Evolutionary conservation across 2,113 vertebrate species (phyloP).

Genomic region (Microcebus griseorufus): DNA sequence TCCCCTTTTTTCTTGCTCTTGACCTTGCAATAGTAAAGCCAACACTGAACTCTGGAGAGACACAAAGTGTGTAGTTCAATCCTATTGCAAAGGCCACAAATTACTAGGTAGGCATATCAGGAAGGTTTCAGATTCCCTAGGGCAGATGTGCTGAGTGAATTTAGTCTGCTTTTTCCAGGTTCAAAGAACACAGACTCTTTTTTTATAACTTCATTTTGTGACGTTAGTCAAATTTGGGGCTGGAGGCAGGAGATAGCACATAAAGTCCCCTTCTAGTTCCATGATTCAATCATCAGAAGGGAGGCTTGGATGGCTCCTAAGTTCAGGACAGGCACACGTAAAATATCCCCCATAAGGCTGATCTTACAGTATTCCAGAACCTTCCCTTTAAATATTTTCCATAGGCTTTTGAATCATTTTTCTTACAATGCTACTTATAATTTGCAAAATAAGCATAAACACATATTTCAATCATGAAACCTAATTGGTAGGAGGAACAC

Average conservation of each 20-base stretch:
- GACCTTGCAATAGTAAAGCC: constrained; percentile 23
- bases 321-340: not conserved
- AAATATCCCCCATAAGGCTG: not conserved
- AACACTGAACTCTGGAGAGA: not conserved
- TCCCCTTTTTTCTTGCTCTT: constrained; percentile 24
- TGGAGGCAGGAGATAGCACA: not conserved
- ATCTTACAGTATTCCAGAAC: not conserved
- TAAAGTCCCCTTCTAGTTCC: not conserved
- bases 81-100: not conserved
- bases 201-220: constrained; percentile 54
- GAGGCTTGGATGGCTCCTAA: not conserved
- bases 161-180: not conserved
- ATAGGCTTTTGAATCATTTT: constrained; percentile 7
- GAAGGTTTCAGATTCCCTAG: constrained; percentile 14
- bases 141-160: constrained; percentile 39
- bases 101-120: not conserved
- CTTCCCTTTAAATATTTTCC: constrained; percentile 25
- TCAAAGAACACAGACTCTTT: constrained; percentile 35
- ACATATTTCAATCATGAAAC: not conserved
- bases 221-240: constrained; percentile 25
- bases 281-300: not conserved
- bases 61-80: not conserved
- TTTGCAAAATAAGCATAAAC: not conserved
- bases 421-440: constrained; percentile 32
- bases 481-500: not conserved